Percentiles rank a stretch among this genome's conserved stretches.
Evolutionary conservation across 92 coral and sea anemone species (phyloP).

Genomic region (Pocillopora grandis): DNA sequence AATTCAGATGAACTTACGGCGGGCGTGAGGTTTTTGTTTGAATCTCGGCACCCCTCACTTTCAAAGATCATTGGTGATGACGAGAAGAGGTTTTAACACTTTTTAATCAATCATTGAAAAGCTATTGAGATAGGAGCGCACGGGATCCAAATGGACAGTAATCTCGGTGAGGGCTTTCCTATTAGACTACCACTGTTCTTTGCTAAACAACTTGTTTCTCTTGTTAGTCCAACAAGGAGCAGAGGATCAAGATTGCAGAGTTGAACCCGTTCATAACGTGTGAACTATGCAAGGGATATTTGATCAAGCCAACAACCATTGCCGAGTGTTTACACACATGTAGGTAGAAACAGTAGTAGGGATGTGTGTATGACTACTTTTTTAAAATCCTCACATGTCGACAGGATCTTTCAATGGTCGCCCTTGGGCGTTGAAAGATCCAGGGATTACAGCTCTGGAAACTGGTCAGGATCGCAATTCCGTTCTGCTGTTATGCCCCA

Average conservation of each 20-base stretch:
- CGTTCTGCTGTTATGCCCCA: conserved; percentile 38
- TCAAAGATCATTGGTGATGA: conserved; percentile 15
- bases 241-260: conserved; percentile 60
- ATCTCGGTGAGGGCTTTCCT: neutral
- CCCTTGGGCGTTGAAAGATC: conserved; percentile 33
- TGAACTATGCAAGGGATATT: conserved; percentile 80
- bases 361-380: conserved; percentile 24
- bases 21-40: conserved; percentile 33
- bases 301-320: conserved; percentile 83
- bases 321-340: conserved; percentile 88
- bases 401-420: conserved; percentile 28
- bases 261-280: conserved; percentile 74
- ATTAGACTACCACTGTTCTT: neutral
- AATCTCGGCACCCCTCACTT: neutral
- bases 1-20: conserved; percentile 30
- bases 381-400: conserved; percentile 16
- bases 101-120: conserved; percentile 14
- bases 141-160: neutral
- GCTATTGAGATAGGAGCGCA: neutral
- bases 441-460: conserved; percentile 16
- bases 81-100: conserved; percentile 1
- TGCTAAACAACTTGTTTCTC: conserved; percentile 46
- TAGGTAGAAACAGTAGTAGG: conserved; percentile 55
- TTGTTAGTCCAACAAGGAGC: conserved; percentile 84
- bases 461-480: conserved; percentile 20